Conservation (phyloP, 2,113 vertebrate genomes). For the Rana temporaria region DNA sequence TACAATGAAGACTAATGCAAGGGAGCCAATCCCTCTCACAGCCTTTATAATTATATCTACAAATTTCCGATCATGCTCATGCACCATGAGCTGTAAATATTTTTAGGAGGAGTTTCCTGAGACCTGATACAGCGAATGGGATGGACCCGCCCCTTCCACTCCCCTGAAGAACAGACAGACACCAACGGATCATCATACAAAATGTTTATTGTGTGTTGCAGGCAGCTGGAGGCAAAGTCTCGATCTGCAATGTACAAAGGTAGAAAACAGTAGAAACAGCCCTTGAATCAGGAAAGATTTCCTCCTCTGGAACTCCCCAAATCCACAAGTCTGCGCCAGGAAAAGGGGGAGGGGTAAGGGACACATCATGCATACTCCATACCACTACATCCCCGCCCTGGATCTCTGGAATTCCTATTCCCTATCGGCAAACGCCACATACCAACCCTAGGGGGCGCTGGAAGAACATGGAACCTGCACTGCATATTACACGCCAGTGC, state of each 20-base stretch:
- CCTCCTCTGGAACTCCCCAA: not conserved
- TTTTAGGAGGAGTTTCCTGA: too few relatives aligned
- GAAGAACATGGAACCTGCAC: too few relatives aligned
- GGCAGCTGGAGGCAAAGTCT: slow-evolving; percentile 7
- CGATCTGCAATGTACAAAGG: slow-evolving; percentile 7
- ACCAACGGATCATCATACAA: not conserved
- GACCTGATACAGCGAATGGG: not conserved
- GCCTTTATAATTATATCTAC: too few relatives aligned
- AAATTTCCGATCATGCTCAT: too few relatives aligned
- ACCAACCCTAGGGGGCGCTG: too few relatives aligned
- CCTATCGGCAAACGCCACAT: not conserved
- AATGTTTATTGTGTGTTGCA: slow-evolving; percentile 35
- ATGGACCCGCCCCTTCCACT: not conserved
- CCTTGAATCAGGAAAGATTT: slow-evolving; percentile 18
- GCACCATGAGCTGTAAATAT: too few relatives aligned
- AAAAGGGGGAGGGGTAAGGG: not conserved
- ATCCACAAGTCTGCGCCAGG: not conserved
- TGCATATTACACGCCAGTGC: too few relatives aligned
- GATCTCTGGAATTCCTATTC: not conserved
- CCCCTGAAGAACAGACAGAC: not conserved
- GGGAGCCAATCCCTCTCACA: too few relatives aligned
- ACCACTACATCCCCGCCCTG: not conserved
- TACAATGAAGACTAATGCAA: too few relatives aligned
- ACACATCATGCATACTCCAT: not conserved
- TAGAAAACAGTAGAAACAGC: slow-evolving; percentile 24